Evolutionary conservation across 2,797 vertebrate genomes (phyloP), one percentile per base, ranked within the genome.

Genomic region (Australoheros facetus): DNA sequence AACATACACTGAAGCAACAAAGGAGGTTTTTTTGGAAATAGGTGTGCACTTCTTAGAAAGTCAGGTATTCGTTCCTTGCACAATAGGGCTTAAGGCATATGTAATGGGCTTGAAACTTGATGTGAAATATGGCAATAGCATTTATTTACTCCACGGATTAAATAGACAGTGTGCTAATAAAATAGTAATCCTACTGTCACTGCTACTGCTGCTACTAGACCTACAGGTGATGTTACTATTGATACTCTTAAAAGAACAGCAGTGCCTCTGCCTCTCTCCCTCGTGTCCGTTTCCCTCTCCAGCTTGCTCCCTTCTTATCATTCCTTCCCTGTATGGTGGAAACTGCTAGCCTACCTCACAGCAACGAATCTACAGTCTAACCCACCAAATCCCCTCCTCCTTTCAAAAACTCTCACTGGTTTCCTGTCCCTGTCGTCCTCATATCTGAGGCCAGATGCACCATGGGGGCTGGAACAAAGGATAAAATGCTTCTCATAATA

Each of bases 391-490:
- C 64, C 75, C 87, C 85, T 45, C 82, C 73, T 80, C 83, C 81
- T 57, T 56, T 71, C 73, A 71, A 81, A 94, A 95, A 95, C 86
- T 91, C 93, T 93, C 77, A 82, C 88, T 73, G 83, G 91, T 89
- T 94, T 94, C 91, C 91, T 94, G 90, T 93, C 90, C 86, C 90
- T 7, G 89, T 91, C 85, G 80, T 94, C 89, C 86, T 89, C 90
- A 88, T 95, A 95, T 95, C 93, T 92, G 90, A 93, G 94, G 91
- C 94, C 95, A 95, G 93, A 95, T 96, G 94, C 94, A 92, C 93
- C 92, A 95, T 92, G 93, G 92, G 92, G 89, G 93, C 94, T 93
- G 93, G 94, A 96, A 96, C 96, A 96, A 96, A 96, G 93, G 95
- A 94, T 91, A 93, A 94, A 94, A 93, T 94, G 93, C 93, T 94